These are phyloP conservation scores for Ceyx melanurus DNA, from an alignment of 2,113 vertebrate species.

Conservation along the genomic window DNA sequence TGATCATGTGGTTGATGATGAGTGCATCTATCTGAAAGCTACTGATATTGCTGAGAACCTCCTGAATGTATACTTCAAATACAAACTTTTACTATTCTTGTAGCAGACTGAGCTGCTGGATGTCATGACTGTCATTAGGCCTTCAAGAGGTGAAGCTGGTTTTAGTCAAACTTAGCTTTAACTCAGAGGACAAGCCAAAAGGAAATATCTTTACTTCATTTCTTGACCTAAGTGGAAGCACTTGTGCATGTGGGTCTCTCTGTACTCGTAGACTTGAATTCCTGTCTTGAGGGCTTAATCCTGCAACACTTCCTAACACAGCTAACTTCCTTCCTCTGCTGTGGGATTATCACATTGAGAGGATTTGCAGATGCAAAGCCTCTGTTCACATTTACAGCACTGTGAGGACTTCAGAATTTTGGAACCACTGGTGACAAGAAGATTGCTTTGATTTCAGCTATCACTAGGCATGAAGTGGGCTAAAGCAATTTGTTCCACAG, in stretches of 20 bases:
- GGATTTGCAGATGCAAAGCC: neutral
- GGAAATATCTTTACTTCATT: neutral
- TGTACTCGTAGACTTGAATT: neutral
- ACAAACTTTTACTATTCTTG: neutral
- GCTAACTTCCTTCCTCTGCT: neutral
- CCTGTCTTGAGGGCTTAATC: neutral
- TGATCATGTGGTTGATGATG: neutral
- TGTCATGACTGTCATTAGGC: neutral
- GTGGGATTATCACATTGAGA: neutral
- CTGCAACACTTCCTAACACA: accelerated
- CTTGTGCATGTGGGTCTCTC: neutral
- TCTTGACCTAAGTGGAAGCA: neutral
- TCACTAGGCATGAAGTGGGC: neutral
- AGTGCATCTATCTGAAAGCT: neutral
- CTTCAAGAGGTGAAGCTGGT: neutral
- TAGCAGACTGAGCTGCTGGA: neutral
- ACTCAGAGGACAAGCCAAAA: neutral
- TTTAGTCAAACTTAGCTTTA: neutral
- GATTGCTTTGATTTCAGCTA: neutral
- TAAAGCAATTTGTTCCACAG: neutral
- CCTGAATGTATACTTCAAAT: neutral
- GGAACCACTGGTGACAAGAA: neutral
- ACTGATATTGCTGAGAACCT: neutral
- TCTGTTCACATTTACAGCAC: neutral
- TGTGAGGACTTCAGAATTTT: neutral